Evolutionary conservation across 1,140 invertebrate genomes (phyloP).

Genomic region (Drosophila parvula): DNA sequence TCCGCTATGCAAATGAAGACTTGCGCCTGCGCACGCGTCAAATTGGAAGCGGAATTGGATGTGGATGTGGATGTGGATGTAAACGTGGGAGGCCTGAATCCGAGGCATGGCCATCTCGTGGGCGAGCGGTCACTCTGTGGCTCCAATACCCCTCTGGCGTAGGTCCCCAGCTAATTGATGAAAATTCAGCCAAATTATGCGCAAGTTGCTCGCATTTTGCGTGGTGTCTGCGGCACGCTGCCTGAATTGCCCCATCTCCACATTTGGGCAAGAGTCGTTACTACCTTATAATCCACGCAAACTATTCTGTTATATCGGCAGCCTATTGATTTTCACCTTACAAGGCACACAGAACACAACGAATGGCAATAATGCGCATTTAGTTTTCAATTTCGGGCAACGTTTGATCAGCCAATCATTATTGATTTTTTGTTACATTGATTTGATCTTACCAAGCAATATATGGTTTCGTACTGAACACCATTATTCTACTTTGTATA

Average conservation of each 20-base stretch:
- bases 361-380: background rate
- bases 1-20: conserved; percentile 37
- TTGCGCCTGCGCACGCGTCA: conserved; percentile 48
- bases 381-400: conserved; percentile 21
- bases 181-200: conserved; percentile 28
- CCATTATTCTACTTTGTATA: no score
- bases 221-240: conserved; percentile 24
- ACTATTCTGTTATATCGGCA: conserved; percentile 1
- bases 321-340: conserved; percentile 9
- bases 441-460: background rate
- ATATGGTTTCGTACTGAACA: no score
- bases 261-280: conserved; percentile 20
- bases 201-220: conserved; percentile 38
- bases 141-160: background rate
- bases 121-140: conserved; percentile 39
- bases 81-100: conserved; percentile 20
- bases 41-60: conserved; percentile 28
- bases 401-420: background rate
- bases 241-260: conserved; percentile 1
- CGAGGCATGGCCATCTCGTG: conserved; percentile 26
- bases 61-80: conserved; percentile 11
- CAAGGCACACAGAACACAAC: conserved; percentile 8
- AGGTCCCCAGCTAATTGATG: conserved; percentile 29
- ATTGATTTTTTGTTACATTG: background rate
- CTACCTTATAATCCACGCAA: conserved; percentile 11